phyloP scores from a whole-genome alignment of 2,888 invertebrate species.

The Ophion obscuratus region DNA sequence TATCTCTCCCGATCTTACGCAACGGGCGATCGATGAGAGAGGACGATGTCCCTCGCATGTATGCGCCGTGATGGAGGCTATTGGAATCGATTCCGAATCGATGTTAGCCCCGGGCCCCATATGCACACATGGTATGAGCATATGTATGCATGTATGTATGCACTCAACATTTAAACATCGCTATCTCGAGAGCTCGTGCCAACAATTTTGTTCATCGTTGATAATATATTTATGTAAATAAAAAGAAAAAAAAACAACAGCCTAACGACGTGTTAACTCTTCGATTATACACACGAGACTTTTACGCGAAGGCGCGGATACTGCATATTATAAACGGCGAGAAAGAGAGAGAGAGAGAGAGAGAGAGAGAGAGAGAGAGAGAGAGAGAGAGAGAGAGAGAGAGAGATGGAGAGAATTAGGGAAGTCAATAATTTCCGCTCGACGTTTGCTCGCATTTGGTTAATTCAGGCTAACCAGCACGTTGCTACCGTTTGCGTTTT shows the following conservation, averaged over 20 bases:
- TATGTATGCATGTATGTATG: background rate
- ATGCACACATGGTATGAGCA: background rate
- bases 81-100: conserved; percentile 58
- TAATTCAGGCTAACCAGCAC: conserved; percentile 23
- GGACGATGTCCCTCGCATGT: conserved; percentile 9
- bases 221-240: conserved; percentile 39
- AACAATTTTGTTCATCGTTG: conserved; percentile 39
- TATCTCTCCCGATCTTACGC: conserved; percentile 33
- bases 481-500: background rate
- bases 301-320: conserved; percentile 12
- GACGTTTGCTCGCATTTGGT: conserved; percentile 55
- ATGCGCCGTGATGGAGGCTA: conserved; percentile 10
- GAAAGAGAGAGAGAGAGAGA: conserved; percentile 2
- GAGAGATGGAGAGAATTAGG: background rate
- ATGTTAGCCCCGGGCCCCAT: conserved; percentile 29
- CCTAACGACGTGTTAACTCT: conserved; percentile 27
- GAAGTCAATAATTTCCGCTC: background rate
- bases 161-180: conserved; percentile 1
- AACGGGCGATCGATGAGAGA: conserved; percentile 29
- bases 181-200: conserved; percentile 24
- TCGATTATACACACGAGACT: conserved; percentile 34
- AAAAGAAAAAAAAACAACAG: conserved; percentile 7
- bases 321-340: conserved; percentile 19
- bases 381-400: background rate
- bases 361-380: conserved; percentile 1